Percentiles rank a stretch among this genome's conserved stretches.
phyloP scores from a whole-genome alignment of 2,888 invertebrate species.

The Epinotia ramella region DNA sequence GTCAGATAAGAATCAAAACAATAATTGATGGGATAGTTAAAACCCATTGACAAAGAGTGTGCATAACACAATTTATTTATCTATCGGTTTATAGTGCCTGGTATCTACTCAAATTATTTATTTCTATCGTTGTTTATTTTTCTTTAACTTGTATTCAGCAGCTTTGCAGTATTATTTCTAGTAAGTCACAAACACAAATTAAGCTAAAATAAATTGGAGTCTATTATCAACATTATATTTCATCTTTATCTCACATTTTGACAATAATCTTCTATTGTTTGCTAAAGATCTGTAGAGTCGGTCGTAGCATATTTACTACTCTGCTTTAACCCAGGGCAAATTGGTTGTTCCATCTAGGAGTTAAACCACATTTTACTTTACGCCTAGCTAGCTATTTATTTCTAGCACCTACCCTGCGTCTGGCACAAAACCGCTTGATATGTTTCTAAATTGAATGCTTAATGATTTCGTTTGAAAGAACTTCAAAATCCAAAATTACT shows the following conservation, averaged over 20 bases:
- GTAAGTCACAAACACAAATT: no score
- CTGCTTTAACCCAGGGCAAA: no score
- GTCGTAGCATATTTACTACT: no score
- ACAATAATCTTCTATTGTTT: conserved; percentile 59
- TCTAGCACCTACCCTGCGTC: neutral
- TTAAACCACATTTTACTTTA: neutral
- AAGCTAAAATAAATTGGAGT: conserved; percentile 17
- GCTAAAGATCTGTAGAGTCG: conserved; percentile 49
- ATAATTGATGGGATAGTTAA: no score
- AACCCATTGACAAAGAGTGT: no score
- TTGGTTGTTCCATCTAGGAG: neutral
- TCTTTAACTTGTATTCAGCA: no score
- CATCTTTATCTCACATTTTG: conserved; percentile 66
- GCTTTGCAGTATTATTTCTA: no score
- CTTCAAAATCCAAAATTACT: neutral
- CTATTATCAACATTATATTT: conserved; percentile 53
- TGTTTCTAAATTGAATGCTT: conserved; percentile 23
- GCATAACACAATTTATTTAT: no score
- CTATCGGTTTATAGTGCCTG: no score
- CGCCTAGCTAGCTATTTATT: neutral
- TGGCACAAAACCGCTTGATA: conserved; percentile 2
- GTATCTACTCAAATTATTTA: no score
- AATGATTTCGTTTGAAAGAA: conserved; percentile 18
- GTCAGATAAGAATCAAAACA: no score
- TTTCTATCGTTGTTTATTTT: no score